Conservation (phyloP, 2,888 invertebrate genomes). For the Drosophila tanythrix region DNA sequence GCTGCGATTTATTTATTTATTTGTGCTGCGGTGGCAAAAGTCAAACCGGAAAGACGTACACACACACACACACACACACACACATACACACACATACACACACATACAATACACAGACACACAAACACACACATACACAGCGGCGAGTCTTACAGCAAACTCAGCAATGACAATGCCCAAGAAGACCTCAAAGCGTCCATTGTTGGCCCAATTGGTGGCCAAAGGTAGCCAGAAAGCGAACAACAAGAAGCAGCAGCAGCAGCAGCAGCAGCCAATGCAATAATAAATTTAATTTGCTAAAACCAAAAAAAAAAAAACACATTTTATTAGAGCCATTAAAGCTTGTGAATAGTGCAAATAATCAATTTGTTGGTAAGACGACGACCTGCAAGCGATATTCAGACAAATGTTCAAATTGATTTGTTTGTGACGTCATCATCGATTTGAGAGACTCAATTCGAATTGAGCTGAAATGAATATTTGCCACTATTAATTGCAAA, state of each 20-base stretch:
- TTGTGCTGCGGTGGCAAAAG: constrained; percentile 52
- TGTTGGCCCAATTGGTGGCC: constrained; percentile 15
- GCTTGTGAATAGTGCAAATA: background rate
- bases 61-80: constrained; percentile 6
- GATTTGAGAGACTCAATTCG: background rate
- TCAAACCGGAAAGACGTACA: constrained; percentile 48
- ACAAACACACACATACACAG: background rate
- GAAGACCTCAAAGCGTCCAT: constrained; percentile 17
- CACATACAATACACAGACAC: background rate
- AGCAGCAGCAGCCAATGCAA: constrained; percentile 19
- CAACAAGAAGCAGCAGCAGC: constrained; percentile 6
- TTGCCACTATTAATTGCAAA: background rate
- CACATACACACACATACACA: background rate
- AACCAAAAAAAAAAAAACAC: constrained; percentile 4
- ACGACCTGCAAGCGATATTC: background rate
- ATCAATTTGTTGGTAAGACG: background rate
- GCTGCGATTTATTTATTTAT: constrained; percentile 58
- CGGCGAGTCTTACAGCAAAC: background rate
- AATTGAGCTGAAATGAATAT: background rate
- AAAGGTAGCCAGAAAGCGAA: constrained; percentile 22
- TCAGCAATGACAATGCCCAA: constrained; percentile 6
- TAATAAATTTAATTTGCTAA: constrained; percentile 26
- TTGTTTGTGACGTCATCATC: background rate
- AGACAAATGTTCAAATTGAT: background rate
- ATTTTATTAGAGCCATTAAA: background rate